Percentiles rank a stretch among this genome's conserved stretches.
phyloP scores from a whole-genome alignment of 2,797 vertebrate species.

The Poliocrania exsul region DNA sequence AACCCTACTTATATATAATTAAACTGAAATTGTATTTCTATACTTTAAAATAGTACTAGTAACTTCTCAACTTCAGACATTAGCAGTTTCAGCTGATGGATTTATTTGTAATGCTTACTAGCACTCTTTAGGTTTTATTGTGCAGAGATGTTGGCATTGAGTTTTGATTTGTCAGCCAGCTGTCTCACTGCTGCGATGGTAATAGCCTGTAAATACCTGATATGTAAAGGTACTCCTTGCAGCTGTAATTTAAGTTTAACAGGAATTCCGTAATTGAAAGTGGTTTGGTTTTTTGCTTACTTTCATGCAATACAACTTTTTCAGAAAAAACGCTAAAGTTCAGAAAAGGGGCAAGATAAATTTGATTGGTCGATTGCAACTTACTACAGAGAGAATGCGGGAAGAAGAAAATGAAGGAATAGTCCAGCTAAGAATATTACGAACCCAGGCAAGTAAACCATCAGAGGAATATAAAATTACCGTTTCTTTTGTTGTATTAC shows the following conservation, averaged over 20 bases:
- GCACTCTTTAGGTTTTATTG: neutral
- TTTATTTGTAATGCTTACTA: neutral
- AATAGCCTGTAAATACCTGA: neutral
- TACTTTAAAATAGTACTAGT: neutral
- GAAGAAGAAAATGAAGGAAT: conserved; percentile 99
- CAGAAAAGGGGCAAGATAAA: conserved; percentile 99
- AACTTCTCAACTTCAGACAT: neutral
- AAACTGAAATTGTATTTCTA: neutral
- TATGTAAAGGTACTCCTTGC: neutral
- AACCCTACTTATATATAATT: neutral
- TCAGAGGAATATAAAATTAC: neutral
- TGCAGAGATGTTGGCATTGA: fast-evolving
- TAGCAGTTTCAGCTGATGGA: neutral
- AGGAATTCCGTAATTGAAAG: neutral
- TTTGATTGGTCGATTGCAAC: conserved; percentile 95
- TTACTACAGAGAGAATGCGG: conserved; percentile 97
- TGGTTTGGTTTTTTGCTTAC: neutral
- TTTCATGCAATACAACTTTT: conserved; percentile 45
- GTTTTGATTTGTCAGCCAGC: neutral
- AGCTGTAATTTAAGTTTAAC: neutral
- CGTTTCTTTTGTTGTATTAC: neutral
- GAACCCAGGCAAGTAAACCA: conserved; percentile 89
- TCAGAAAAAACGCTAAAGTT: conserved; percentile 98
- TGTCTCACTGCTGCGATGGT: neutral
- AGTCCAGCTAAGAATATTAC: conserved; percentile 96